phyloP scores from a whole-genome alignment of 2,888 invertebrate genomes.

The Polymixis lichenea region DNA sequence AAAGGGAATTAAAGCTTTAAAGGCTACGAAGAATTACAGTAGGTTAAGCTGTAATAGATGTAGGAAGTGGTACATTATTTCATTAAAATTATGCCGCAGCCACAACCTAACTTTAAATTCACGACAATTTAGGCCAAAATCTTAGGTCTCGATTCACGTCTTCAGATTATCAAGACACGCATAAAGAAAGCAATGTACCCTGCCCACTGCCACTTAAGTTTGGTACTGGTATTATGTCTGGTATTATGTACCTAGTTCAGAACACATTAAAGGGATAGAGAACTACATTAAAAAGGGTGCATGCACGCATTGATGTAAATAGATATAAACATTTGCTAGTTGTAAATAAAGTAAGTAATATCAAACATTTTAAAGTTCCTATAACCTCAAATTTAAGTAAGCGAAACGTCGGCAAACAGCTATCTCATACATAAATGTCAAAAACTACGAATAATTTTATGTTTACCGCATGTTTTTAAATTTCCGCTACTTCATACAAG shows the following conservation, averaged over 20 bases:
- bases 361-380: neutral
- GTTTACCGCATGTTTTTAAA: constrained; percentile 26
- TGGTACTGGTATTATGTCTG: no score
- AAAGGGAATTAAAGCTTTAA: constrained; percentile 19
- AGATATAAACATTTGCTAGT: constrained; percentile 4
- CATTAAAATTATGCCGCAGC: no score
- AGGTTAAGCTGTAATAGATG: neutral
- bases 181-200: no score
- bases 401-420: neutral
- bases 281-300: constrained; percentile 11
- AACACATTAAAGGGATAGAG: constrained; percentile 15
- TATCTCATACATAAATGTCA: constrained; percentile 7
- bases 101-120: no score
- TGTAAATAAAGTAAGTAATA: no score
- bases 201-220: no score
- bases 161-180: neutral
- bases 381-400: no score
- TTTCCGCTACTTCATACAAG: constrained; percentile 12
- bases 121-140: neutral
- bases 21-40: neutral
- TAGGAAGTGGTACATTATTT: neutral
- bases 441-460: constrained; percentile 18
- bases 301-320: constrained; percentile 5
- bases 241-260: no score
- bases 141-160: no score